phyloP scores from a whole-genome alignment of 2,113 vertebrate genomes.

The Bubo bubo region DNA sequence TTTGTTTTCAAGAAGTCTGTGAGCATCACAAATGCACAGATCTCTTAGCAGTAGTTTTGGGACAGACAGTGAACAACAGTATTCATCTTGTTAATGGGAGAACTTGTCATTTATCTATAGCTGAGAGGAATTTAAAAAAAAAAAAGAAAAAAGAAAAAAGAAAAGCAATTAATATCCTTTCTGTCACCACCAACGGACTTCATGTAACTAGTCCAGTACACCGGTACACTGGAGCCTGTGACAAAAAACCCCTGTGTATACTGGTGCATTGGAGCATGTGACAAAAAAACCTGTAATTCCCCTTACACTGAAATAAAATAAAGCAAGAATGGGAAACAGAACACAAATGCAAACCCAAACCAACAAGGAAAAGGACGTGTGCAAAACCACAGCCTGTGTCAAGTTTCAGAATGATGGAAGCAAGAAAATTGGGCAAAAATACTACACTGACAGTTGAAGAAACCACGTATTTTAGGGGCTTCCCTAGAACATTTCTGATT shows the following conservation, averaged over 20 bases:
- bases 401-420: conserved; percentile 42
- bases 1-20: neutral
- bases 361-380: neutral
- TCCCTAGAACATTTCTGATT: neutral
- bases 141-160: neutral
- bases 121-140: neutral
- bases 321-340: conserved; percentile 11
- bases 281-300: neutral
- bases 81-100: neutral
- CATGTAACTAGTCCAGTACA: neutral
- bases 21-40: neutral
- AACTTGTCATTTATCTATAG: neutral
- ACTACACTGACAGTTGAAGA: conserved; percentile 15
- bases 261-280: neutral
- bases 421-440: neutral
- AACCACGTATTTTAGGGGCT: conserved; percentile 27
- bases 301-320: neutral
- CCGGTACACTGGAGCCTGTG: neutral
- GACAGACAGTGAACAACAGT: neutral
- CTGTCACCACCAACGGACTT: neutral
- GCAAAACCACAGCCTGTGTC: neutral
- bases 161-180: neutral
- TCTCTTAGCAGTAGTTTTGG: neutral
- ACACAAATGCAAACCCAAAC: neutral
- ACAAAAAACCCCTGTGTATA: neutral